These are phyloP conservation scores for Ptiloglossa arizonensis DNA, from an alignment of 1,140 invertebrate genomes.

Conservation along the genomic window DNA sequence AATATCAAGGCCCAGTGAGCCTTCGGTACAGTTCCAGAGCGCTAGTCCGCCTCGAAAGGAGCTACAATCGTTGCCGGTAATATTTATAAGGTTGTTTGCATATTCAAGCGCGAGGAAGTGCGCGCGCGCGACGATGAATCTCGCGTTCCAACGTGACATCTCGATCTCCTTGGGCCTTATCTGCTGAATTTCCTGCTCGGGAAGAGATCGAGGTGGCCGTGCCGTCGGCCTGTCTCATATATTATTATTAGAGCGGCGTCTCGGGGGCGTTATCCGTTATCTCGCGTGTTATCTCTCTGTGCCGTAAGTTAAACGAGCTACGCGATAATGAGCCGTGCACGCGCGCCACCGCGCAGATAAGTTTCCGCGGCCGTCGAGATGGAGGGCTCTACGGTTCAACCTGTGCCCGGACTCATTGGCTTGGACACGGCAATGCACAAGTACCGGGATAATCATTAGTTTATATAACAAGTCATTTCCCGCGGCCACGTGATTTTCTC, in stretches of 20 bases:
- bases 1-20: too few species aligned
- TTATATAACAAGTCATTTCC: slow-evolving; percentile 82
- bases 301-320: slow-evolving; percentile 15
- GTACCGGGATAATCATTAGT: slow-evolving; percentile 77
- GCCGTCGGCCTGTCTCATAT: slow-evolving; percentile 6
- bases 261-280: slow-evolving; percentile 59
- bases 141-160: slow-evolving; percentile 42
- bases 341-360: neutral
- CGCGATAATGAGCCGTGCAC: slow-evolving; percentile 39
- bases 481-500: slow-evolving; percentile 79
- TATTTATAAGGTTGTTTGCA: slow-evolving; percentile 2
- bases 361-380: slow-evolving; percentile 1
- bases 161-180: slow-evolving; percentile 54
- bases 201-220: slow-evolving; percentile 22
- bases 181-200: slow-evolving; percentile 45
- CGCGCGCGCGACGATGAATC: slow-evolving; percentile 28
- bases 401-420: slow-evolving; percentile 51
- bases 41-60: neutral
- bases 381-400: slow-evolving; percentile 13
- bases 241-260: slow-evolving; percentile 45
- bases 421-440: slow-evolving; percentile 60
- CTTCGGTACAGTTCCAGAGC: neutral
- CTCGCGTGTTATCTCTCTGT: slow-evolving; percentile 36
- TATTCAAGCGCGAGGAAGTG: slow-evolving; percentile 34
- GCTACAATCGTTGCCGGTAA: neutral